phyloP scores from a whole-genome alignment of 2,113 vertebrate genomes.

The Hippocampus barbouri region DNA sequence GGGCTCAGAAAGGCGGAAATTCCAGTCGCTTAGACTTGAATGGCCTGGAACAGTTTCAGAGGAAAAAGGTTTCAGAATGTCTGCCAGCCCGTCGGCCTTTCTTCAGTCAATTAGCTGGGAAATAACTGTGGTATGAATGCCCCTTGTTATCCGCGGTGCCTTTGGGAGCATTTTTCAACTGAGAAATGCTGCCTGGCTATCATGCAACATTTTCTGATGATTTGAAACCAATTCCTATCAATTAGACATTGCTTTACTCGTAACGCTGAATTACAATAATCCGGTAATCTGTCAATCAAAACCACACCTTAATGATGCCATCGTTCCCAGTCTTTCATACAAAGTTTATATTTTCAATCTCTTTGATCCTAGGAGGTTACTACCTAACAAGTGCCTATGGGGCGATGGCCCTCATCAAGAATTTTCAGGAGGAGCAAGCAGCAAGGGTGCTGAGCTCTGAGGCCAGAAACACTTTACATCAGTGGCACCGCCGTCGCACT shows the following conservation, averaged over 20 bases:
- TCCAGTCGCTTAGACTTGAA: slow-evolving; percentile 37
- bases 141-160: not conserved
- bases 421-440: slow-evolving; percentile 96
- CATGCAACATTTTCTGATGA: not conserved
- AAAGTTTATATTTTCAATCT: not conserved
- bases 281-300: not conserved
- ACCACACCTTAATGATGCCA: not conserved
- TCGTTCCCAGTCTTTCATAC: not conserved
- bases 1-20: slow-evolving; percentile 39
- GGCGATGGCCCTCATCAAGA: slow-evolving; percentile 92
- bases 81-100: slow-evolving; percentile 19
- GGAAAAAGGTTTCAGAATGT: not conserved
- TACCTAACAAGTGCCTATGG: slow-evolving; percentile 95
- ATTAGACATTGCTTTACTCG: not conserved
- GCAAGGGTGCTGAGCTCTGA: slow-evolving; percentile 87
- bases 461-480: slow-evolving; percentile 87
- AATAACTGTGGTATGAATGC: slow-evolving; percentile 1
- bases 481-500: slow-evolving; percentile 93
- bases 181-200: not conserved
- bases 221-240: not conserved
- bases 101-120: not conserved
- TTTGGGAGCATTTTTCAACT: not conserved
- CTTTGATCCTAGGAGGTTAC: slow-evolving; percentile 79
- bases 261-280: not conserved
- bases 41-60: slow-evolving; percentile 38